Evolutionary conservation across 1,140 invertebrate species (phyloP), one percentile per base, ranked within the genome.

Genomic region (Trissolcus basalis): DNA sequence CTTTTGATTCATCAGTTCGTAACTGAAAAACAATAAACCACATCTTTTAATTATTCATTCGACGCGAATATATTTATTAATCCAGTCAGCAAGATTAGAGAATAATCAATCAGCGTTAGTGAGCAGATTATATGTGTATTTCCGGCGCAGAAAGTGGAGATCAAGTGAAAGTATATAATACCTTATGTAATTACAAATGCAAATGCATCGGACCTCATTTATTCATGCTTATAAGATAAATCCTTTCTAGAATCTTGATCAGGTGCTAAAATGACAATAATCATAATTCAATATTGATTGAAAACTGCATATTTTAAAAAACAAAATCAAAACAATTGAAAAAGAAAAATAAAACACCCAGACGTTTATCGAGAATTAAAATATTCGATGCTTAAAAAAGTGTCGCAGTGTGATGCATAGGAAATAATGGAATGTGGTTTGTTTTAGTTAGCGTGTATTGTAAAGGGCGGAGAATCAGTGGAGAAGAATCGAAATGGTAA

Each of bases 401-500:
- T 39, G 36, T 39, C n/a, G 36, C n/a, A 39, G n/a, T n/a, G 2
- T 1, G 36, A 9, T 39, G 36, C 3, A 39, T 4, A 9, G 33
- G 14, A 32, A 51, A 50, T 10, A 51, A 41, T 27, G 13, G 3
- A 33, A 12, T 4, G 36, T 11, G 47, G 48, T 50, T 50, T 61
- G 58, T 61, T 61, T 61, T 39, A 48, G 36, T 61, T 43, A 8
- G 36, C 3, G 35, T 6, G 15, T n/a, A 51, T 32, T 43, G 15
- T 61, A 4, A 50, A 50, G 45, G 53, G 14, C 13, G 12, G 33
- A 48, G 19, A 39, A 43, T 56, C 43, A 12, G 13, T 7, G 33
- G 32, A 16, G 53, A 39, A 55, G 51, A 55, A 50, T 55, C 53
- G 54, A 44, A 61, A 61, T 60, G 36, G 58, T 33, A 61, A 60